Conservation (phyloP, 23 tunicate genomes). For the Styela plicata region DNA sequence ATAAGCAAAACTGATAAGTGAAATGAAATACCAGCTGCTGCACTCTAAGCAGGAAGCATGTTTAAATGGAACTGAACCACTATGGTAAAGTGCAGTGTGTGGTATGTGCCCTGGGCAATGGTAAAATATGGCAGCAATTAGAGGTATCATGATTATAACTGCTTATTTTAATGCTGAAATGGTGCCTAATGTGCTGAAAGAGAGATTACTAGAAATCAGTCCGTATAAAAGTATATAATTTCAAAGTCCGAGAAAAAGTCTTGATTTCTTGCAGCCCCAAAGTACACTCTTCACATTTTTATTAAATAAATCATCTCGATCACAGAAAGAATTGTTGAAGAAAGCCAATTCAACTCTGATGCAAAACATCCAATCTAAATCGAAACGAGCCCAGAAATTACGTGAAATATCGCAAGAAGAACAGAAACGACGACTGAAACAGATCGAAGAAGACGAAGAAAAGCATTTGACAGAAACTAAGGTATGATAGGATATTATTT, state of each 20-base stretch:
- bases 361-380: slow-evolving; percentile 47
- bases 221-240: too few relatives aligned
- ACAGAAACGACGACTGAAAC: slow-evolving; percentile 49
- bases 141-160: too few relatives aligned
- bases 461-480: slow-evolving; percentile 10
- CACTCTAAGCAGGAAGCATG: too few relatives aligned
- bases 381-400: slow-evolving; percentile 58
- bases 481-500: neutral
- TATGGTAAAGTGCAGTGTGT: too few relatives aligned
- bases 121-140: too few relatives aligned
- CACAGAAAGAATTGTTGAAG: slow-evolving; percentile 23
- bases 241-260: neutral
- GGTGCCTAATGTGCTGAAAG: too few relatives aligned
- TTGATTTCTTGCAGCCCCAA: neutral
- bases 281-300: neutral
- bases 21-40: too few relatives aligned
- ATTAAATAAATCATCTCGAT: neutral
- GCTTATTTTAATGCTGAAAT: too few relatives aligned
- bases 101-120: too few relatives aligned
- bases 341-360: slow-evolving; percentile 30
- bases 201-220: too few relatives aligned
- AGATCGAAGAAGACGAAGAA: slow-evolving; percentile 49
- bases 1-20: too few relatives aligned
- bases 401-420: slow-evolving; percentile 39
- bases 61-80: too few relatives aligned